Evolutionary conservation across 2,888 invertebrate species (phyloP).

Genomic region (Gastracanthus pulcherrimus): DNA sequence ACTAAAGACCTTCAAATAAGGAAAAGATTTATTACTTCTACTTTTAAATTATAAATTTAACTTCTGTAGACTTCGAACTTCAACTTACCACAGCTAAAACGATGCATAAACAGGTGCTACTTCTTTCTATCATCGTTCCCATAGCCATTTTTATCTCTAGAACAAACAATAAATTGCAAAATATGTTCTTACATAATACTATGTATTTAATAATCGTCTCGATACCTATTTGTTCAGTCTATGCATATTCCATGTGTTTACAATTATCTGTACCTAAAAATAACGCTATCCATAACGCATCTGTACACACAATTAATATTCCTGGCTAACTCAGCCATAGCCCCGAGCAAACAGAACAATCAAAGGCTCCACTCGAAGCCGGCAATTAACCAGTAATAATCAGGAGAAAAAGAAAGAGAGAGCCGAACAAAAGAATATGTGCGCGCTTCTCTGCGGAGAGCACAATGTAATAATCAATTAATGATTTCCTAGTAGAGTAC

Average conservation of each 20-base stretch:
- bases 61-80: neutral
- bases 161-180: neutral
- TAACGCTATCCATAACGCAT: neutral
- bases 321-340: neutral
- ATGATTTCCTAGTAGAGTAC: constrained; percentile 42
- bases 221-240: too few species aligned
- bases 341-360: constrained; percentile 36
- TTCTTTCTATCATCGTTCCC: too few species aligned
- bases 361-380: constrained; percentile 17
- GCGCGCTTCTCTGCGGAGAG: neutral
- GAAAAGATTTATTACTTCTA: neutral
- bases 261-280: neutral
- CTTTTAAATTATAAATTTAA: neutral
- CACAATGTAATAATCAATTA: constrained; percentile 49
- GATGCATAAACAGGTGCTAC: too few species aligned
- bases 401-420: neutral
- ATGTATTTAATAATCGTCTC: neutral
- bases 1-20: neutral
- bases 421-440: neutral
- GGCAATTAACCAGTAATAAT: constrained; percentile 23
- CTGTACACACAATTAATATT: neutral
- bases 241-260: neutral
- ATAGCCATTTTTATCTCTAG: too few species aligned
- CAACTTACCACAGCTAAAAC: neutral
- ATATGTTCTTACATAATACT: neutral